Percentiles rank a stretch among this genome's conserved stretches.
Conservation (phyloP, 2,888 invertebrate genomes). For the Tetragonisca angustula region DNA sequence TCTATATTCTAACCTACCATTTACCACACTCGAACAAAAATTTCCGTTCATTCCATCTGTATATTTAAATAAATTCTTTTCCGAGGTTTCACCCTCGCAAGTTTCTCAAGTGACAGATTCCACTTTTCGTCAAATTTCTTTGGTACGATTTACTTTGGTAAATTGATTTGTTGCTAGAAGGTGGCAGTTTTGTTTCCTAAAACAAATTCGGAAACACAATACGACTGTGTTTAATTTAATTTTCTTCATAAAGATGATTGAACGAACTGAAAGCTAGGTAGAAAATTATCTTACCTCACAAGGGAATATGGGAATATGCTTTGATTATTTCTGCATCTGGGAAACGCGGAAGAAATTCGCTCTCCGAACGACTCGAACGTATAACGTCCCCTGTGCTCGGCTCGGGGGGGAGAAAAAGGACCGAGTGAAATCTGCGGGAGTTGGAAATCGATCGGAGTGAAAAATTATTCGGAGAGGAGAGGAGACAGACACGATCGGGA, state of each 20-base stretch:
- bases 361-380: accelerated
- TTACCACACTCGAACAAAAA: background rate
- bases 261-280: too few relatives aligned
- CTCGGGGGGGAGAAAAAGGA: background rate
- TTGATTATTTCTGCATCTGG: too few relatives aligned
- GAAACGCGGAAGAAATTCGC: background rate
- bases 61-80: background rate
- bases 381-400: background rate
- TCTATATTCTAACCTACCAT: background rate
- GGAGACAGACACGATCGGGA: background rate
- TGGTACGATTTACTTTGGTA: background rate
- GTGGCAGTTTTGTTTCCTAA: background rate
- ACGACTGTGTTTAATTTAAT: background rate
- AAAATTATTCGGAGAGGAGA: background rate
- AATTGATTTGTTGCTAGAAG: background rate
- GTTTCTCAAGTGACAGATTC: accelerated
- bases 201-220: background rate
- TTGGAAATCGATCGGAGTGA: background rate
- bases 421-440: background rate
- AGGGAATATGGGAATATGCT: too few relatives aligned
- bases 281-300: too few relatives aligned
- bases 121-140: background rate
- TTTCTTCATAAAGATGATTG: background rate
- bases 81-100: too few relatives aligned
- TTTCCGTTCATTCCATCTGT: background rate